Evolutionary conservation across 2,888 invertebrate genomes (phyloP).

Genomic region (Cosmopolites sordidus): DNA sequence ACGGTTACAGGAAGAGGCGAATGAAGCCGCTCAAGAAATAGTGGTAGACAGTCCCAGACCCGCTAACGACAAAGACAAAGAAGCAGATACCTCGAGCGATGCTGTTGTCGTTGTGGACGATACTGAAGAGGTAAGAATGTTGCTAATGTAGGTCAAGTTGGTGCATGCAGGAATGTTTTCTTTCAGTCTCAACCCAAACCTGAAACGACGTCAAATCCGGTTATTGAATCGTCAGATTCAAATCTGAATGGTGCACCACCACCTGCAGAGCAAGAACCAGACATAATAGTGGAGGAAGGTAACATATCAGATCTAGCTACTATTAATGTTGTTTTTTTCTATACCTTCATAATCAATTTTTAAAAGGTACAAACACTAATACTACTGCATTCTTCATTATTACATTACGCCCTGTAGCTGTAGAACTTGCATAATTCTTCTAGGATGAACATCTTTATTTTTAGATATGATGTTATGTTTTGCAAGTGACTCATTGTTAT

Average conservation of each 20-base stretch:
- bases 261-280: constrained; percentile 24
- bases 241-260: background rate
- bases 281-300: constrained; percentile 36
- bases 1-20: constrained; percentile 7
- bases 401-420: too few species aligned
- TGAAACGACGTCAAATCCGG: background rate
- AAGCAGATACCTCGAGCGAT: constrained; percentile 6
- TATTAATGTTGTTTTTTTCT: constrained; percentile 5
- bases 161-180: too few species aligned
- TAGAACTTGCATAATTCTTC: too few species aligned
- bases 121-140: constrained; percentile 11
- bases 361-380: too few species aligned
- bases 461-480: too few species aligned
- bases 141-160: too few species aligned
- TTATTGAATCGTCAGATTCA: background rate
- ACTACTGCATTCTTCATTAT: too few species aligned
- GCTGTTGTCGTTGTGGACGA: constrained; percentile 27
- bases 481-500: too few species aligned
- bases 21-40: constrained; percentile 17
- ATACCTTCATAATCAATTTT: constrained; percentile 8
- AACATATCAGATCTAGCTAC: constrained; percentile 25
- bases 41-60: constrained; percentile 25
- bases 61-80: constrained; percentile 10
- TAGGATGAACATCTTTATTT: too few species aligned
- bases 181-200: constrained; percentile 9